These are phyloP conservation scores for Origma solitaria DNA, from an alignment of 2,113 vertebrate genomes.

Conservation along the genomic window DNA sequence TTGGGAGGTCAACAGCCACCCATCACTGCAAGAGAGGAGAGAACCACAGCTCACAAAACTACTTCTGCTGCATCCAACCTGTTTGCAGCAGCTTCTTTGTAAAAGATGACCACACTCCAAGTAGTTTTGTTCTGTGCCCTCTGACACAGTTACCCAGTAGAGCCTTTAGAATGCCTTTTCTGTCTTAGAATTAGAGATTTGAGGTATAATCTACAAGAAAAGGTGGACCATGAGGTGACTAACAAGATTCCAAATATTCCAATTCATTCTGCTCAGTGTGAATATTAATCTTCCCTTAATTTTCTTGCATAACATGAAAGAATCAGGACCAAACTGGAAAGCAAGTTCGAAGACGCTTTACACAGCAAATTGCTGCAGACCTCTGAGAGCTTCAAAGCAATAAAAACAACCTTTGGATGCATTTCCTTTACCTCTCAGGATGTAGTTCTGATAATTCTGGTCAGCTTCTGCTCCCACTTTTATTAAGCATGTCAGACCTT, in stretches of 20 bases:
- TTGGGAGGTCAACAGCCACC: background rate
- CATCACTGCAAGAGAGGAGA: background rate
- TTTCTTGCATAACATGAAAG: background rate
- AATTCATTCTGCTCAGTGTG: background rate
- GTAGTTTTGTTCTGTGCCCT: background rate
- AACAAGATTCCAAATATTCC: background rate
- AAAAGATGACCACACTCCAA: background rate
- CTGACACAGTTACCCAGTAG: background rate
- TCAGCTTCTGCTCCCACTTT: conserved; percentile 96
- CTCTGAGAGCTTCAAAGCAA: background rate
- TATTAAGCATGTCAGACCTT: conserved; percentile 94
- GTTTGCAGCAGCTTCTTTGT: background rate
- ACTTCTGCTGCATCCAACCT: background rate
- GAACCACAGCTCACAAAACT: background rate
- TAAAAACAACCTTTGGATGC: background rate
- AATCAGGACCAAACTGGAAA: background rate
- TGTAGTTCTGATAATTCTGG: conserved; percentile 99
- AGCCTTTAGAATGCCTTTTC: background rate
- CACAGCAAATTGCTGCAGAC: background rate
- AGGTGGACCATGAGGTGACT: background rate
- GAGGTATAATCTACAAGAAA: background rate
- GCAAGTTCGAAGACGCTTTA: background rate
- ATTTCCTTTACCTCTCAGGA: conserved; percentile 86
- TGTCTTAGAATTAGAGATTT: background rate
- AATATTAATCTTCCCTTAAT: background rate